Base-by-base conservation (phyloP, 2,888 invertebrate genomes). In the Thera britannica region DNA sequence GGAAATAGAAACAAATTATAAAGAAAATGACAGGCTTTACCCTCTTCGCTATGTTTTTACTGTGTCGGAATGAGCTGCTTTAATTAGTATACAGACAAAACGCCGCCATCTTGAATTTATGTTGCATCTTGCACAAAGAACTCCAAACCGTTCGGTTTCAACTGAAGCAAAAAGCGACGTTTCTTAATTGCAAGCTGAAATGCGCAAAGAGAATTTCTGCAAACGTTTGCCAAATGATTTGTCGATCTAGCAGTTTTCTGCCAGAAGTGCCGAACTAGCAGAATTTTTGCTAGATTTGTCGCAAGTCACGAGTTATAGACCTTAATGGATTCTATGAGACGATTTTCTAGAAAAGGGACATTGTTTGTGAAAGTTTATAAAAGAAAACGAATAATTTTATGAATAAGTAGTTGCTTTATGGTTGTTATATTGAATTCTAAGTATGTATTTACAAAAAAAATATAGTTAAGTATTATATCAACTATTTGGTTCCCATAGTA, bases 151-250 rank as follows among this genome's bases (percentile, higher is more conserved):
- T 12, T 38, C 62, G 38, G 48, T 35, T 54, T n/a, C 54, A 61
- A 46, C 23, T 44, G 11, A 54, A 62, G 46, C 44, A 46, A 62
- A 62, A 48, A 8, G 41, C 56, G 48, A 3, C 12, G 48, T 48
- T 56, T 48, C 56, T 36, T 62, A 62, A 62, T 62, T 62, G 61
- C 61, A 52, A 38, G n/a, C 52, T 54, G 60, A 52, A 61, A 52
- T 54, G 52, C 9, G 8, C 52, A 52, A 52, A 54, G 44, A 38
- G 49, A 59, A 60, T 41, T 61, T 44, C 56, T 38, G 46, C 56
- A 36, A 62, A 44, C 12, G 59, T 41, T 61, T 41, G 57, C 41
- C 23, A 8, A 44, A 23, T 51, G 52, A 44, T 54, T 44, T 52
- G 52, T 54, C 44, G 61, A 61, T 7, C 11, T 7, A 34, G 23